phyloP scores from a whole-genome alignment of 35 echinoderm and acorn worm genomes.

The Strongylocentrotus purpuratus region DNA sequence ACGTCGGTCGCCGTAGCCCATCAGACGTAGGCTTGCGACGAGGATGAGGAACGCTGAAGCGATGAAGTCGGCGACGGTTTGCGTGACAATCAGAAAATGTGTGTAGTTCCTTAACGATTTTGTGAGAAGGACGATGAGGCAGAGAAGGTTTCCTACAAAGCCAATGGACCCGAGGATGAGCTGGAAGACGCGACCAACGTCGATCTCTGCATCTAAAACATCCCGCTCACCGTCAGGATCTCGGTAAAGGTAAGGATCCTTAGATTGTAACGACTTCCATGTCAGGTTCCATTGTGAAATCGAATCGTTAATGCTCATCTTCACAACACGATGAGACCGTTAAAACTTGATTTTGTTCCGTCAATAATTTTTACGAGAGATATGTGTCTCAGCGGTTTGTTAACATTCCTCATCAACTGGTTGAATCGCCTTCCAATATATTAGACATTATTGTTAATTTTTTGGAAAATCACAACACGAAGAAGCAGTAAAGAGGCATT shows the following conservation, averaged over 20 bases:
- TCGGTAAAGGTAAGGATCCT: not conserved
- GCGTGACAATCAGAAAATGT: slow-evolving; percentile 53
- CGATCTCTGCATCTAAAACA: not conserved
- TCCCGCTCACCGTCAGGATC: not conserved
- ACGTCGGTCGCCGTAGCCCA: not conserved
- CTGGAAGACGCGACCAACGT: slow-evolving; percentile 18
- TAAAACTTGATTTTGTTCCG: no score
- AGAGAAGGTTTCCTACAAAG: slow-evolving; percentile 46
- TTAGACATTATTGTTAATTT: no score
- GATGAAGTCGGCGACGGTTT: slow-evolving; percentile 47
- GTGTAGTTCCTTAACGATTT: slow-evolving; percentile 33
- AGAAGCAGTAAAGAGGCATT: not conserved
- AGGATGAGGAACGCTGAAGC: slow-evolving; percentile 42
- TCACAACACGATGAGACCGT: no score
- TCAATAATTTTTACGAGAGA: no score
- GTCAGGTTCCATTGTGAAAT: not conserved
- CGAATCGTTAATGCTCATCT: not conserved
- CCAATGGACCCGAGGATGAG: slow-evolving; percentile 50
- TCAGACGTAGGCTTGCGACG: slow-evolving; percentile 7
- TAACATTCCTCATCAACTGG: no score
- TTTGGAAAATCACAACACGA: not conserved
- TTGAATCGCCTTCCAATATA: no score
- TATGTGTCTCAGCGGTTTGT: no score
- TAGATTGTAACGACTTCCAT: not conserved
- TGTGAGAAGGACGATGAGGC: slow-evolving; percentile 40